These are phyloP conservation scores for Microctonus aethiopoides DNA, from an alignment of 2,888 invertebrate species.

Conservation along the genomic window DNA sequence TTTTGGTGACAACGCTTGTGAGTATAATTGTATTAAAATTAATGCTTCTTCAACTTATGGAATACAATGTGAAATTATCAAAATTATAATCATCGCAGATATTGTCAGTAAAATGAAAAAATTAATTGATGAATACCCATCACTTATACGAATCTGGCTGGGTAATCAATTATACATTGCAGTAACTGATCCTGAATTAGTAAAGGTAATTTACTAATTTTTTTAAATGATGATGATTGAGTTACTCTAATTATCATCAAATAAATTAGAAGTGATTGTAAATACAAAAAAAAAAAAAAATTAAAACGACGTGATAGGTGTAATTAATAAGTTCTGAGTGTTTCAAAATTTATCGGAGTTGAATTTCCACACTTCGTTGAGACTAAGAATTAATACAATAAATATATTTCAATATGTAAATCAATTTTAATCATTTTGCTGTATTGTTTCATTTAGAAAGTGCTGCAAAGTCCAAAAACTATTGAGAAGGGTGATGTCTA, in stretches of 20 bases:
- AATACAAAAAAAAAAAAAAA: neutral
- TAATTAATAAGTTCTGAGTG: neutral
- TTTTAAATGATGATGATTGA: neutral
- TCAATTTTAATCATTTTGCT: slow-evolving; percentile 2
- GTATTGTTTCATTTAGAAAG: slow-evolving; percentile 38
- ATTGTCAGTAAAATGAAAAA: slow-evolving; percentile 44
- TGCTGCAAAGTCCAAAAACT: slow-evolving; percentile 49
- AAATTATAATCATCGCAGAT: slow-evolving; percentile 35
- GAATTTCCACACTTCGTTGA: neutral
- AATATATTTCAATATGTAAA: neutral
- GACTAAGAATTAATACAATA: neutral
- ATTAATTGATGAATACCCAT: slow-evolving; percentile 43
- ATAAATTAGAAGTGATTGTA: neutral
- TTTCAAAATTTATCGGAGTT: neutral
- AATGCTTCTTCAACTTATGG: too few relatives aligned
- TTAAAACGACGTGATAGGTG: neutral
- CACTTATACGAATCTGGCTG: slow-evolving; percentile 49
- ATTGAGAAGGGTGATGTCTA: slow-evolving; percentile 50
- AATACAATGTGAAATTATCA: neutral
- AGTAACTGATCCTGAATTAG: slow-evolving; percentile 47
- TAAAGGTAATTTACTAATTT: slow-evolving; percentile 42
- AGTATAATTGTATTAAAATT: too few relatives aligned
- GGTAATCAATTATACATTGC: slow-evolving; percentile 45
- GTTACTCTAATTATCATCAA: too few relatives aligned
- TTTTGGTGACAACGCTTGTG: slow-evolving; percentile 47